Percentiles rank a stretch among this genome's conserved stretches.
Conservation (phyloP, 1,140 invertebrate species). For the Drosophila repleta region DNA sequence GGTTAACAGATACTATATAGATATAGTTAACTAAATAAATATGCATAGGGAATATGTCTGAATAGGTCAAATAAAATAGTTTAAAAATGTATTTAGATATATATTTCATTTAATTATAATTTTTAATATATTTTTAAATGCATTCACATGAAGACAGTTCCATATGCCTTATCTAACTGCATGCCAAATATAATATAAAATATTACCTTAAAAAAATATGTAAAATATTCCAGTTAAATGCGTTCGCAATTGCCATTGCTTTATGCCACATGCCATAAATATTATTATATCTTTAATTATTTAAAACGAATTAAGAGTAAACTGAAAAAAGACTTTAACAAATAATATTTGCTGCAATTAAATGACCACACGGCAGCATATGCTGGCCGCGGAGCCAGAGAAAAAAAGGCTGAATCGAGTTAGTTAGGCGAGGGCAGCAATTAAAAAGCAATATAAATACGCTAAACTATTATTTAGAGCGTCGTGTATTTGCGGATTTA, state of each 20-base stretch:
- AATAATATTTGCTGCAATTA: slow-evolving; percentile 24
- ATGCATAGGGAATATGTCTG: too few relatives aligned
- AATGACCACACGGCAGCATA: slow-evolving; percentile 27
- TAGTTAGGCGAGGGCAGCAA: slow-evolving; percentile 38
- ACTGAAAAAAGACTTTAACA: slow-evolving; percentile 7
- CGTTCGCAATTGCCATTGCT: slow-evolving; percentile 16
- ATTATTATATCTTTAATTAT: slow-evolving; percentile 56
- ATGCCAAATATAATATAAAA: too few relatives aligned
- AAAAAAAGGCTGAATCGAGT: slow-evolving; percentile 1
- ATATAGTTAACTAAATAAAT: too few relatives aligned
- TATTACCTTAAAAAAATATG: not conserved
- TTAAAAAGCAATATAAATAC: slow-evolving; percentile 74
- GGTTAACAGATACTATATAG: too few relatives aligned
- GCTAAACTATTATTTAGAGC: slow-evolving; percentile 66
- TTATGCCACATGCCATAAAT: slow-evolving; percentile 32
- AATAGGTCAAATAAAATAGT: too few relatives aligned
- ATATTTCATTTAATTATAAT: too few relatives aligned
- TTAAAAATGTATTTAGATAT: too few relatives aligned
- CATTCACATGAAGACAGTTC: too few relatives aligned
- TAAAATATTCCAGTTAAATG: not conserved
- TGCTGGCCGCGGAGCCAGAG: not conserved
- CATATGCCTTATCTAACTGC: too few relatives aligned
- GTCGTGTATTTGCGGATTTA: slow-evolving; percentile 65
- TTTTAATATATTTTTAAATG: too few relatives aligned
- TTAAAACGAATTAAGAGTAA: slow-evolving; percentile 33